Conservation (phyloP, 2,113 vertebrate genomes). For the Clarias gariepinus region DNA sequence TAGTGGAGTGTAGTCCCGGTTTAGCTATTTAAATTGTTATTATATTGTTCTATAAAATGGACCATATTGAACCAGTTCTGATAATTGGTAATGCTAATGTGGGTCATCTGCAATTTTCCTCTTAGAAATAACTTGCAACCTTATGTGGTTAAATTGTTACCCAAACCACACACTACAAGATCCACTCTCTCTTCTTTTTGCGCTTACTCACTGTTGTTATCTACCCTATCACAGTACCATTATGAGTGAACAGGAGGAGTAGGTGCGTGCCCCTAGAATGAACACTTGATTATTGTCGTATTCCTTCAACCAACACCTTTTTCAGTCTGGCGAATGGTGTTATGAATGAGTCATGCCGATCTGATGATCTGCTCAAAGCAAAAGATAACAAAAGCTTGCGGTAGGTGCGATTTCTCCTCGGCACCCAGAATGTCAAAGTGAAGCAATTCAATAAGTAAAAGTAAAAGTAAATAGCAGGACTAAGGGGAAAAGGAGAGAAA, state of each 20-base stretch:
- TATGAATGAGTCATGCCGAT: background rate
- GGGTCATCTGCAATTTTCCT: background rate
- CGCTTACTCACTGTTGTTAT: background rate
- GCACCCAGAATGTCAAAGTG: conserved; percentile 5
- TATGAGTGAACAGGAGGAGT: too few relatives aligned
- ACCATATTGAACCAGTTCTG: background rate
- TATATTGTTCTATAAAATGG: background rate
- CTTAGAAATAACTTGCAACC: background rate
- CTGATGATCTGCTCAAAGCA: background rate
- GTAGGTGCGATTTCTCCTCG: background rate
- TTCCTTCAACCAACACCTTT: background rate
- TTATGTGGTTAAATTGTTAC: background rate
- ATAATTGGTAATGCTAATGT: background rate
- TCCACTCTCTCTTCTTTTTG: background rate
- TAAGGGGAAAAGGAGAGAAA: background rate
- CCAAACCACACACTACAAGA: background rate
- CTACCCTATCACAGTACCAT: background rate
- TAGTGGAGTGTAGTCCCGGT: background rate
- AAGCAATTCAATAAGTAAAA: background rate
- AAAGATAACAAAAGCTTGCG: background rate
- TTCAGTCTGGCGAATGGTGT: background rate
- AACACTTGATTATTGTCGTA: background rate
- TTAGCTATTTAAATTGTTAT: background rate
- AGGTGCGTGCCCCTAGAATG: background rate
- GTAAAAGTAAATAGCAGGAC: conserved; percentile 1